Percentiles rank a stretch among this genome's conserved stretches.
phyloP scores from a whole-genome alignment of 2,113 vertebrate genomes.

The Notiomystis cincta region DNA sequence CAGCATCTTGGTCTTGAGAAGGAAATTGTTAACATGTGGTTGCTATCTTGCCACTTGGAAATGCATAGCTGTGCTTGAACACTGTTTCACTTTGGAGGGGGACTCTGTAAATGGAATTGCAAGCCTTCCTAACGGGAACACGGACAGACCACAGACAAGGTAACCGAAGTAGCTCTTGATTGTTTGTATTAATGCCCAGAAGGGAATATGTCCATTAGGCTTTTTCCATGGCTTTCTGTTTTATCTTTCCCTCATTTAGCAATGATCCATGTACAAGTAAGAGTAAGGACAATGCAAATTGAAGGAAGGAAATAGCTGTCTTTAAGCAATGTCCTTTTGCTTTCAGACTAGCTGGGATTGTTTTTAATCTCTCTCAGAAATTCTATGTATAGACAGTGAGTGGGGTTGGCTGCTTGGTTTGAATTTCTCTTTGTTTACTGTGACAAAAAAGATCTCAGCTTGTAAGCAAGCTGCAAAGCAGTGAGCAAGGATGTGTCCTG shows the following conservation, averaged over 20 bases:
- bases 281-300: background rate
- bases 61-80: background rate
- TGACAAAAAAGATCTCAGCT: conserved; percentile 13
- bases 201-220: conserved; percentile 29
- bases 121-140: background rate
- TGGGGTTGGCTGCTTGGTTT: conserved; percentile 15
- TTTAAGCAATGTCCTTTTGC: background rate
- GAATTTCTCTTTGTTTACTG: conserved; percentile 48
- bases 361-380: conserved; percentile 2
- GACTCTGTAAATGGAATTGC: background rate
- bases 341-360: background rate
- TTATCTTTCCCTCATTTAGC: conserved; percentile 25
- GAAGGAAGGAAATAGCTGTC: background rate
- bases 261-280: conserved; percentile 15
- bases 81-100: background rate
- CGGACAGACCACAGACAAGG: background rate
- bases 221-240: conserved; percentile 26
- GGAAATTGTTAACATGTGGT: background rate
- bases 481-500: conserved; percentile 9
- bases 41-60: background rate
- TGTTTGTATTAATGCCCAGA: background rate
- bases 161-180: conserved; percentile 33
- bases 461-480: background rate
- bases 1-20: background rate
- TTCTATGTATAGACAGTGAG: background rate